Evolutionary conservation across 2,797 vertebrate genomes (phyloP).

Genomic region (Adrianichthys oophorus): DNA sequence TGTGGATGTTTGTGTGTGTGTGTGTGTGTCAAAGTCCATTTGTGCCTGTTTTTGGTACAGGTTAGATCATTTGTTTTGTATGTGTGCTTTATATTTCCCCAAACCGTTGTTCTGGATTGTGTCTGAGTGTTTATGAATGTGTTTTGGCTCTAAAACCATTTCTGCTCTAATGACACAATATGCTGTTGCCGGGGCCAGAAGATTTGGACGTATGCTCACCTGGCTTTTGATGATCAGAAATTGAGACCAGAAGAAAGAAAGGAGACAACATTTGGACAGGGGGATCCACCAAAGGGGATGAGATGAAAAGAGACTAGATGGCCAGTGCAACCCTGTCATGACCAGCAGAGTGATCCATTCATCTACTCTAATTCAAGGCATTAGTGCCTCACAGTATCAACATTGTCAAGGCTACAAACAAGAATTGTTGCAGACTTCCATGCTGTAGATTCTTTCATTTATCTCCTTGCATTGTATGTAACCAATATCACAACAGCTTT

Average conservation of each 20-base stretch:
- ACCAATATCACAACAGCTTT: constrained; percentile 51
- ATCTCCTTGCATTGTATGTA: constrained; percentile 58
- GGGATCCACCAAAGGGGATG: constrained; percentile 87
- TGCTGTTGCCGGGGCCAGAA: constrained; percentile 75
- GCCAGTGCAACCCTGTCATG: constrained; percentile 81
- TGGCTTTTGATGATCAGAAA: constrained; percentile 96
- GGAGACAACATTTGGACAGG: constrained; percentile 77
- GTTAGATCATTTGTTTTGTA: constrained; percentile 22
- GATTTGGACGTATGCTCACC: constrained; percentile 88
- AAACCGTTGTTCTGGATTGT: constrained; percentile 26
- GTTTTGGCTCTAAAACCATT: constrained; percentile 41
- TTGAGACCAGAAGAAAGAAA: constrained; percentile 89
- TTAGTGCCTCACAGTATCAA: constrained; percentile 80
- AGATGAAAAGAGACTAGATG: constrained; percentile 95
- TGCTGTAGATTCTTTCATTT: constrained; percentile 68
- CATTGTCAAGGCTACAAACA: constrained; percentile 80
- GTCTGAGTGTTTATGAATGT: constrained; percentile 18
- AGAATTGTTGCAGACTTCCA: constrained; percentile 70
- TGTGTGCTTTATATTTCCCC: constrained; percentile 46
- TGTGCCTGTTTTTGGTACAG: constrained; percentile 29
- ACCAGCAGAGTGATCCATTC: constrained; percentile 81
- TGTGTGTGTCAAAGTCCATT: constrained; percentile 45
- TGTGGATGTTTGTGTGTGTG: constrained; percentile 50
- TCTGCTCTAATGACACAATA: constrained; percentile 74
- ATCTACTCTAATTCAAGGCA: constrained; percentile 85